Percentiles rank a stretch among this genome's conserved stretches.
These are phyloP conservation scores for Hephaestus fuliginosus DNA, from an alignment of 2,797 vertebrate genomes.

Conservation along the genomic window DNA sequence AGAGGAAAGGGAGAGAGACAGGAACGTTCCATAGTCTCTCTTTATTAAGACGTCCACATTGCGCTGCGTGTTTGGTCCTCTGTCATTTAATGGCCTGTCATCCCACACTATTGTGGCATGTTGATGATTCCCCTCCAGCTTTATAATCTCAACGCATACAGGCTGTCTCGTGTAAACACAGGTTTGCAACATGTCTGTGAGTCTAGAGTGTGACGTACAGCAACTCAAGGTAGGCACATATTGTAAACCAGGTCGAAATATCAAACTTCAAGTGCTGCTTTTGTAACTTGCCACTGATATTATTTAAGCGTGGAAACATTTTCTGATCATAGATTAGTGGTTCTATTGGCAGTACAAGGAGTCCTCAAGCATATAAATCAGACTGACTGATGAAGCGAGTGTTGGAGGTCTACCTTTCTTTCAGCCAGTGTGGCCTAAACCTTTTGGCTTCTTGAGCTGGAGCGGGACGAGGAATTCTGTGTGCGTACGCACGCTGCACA, in stretches of 20 bases:
- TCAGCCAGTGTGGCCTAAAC: not conserved
- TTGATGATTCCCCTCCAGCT: slow-evolving; percentile 41
- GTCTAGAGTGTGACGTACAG: not conserved
- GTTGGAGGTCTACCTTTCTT: not conserved
- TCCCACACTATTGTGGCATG: slow-evolving; percentile 30
- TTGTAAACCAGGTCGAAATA: not conserved
- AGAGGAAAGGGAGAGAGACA: too few relatives aligned
- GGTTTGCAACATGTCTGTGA: slow-evolving; percentile 9
- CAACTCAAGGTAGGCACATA: not conserved
- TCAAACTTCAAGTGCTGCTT: not conserved
- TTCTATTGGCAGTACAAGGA: not conserved
- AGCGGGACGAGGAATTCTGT: not conserved
- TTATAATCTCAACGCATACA: slow-evolving; percentile 33
- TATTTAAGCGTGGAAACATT: not conserved
- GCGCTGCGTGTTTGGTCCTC: not conserved
- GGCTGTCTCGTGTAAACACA: slow-evolving; percentile 22
- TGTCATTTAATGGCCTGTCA: slow-evolving; percentile 38
- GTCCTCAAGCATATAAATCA: not conserved
- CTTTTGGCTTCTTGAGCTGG: not conserved
- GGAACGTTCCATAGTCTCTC: slow-evolving; percentile 30
- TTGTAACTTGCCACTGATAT: not conserved
- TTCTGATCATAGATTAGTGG: not conserved
- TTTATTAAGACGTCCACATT: slow-evolving; percentile 11
- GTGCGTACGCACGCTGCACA: slow-evolving; percentile 8
- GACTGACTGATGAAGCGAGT: not conserved